Evolutionary conservation across 2,113 vertebrate species (phyloP).

Genomic region (Rhinoptilus africanus): DNA sequence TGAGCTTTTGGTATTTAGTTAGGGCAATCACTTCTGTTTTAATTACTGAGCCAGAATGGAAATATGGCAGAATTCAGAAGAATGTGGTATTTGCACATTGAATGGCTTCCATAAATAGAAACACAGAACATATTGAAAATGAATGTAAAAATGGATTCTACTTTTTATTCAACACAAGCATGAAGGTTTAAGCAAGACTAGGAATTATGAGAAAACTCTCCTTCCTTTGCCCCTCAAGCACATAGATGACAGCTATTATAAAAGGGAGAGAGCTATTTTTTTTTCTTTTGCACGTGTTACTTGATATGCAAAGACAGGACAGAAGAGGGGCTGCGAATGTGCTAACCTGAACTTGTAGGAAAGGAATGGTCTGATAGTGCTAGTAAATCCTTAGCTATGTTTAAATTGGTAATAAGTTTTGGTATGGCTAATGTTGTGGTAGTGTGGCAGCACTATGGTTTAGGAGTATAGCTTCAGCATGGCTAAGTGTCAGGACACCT

Average conservation of each 20-base stretch:
- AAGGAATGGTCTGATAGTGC: neutral
- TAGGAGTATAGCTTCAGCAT: neutral
- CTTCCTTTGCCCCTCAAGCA: neutral
- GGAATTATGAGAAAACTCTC: neutral
- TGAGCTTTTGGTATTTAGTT: neutral
- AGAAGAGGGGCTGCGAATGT: neutral
- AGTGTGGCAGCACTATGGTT: neutral
- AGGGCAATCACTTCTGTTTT: neutral
- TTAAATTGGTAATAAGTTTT: neutral
- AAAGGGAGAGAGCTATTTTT: neutral
- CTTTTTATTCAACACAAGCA: neutral
- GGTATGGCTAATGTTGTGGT: neutral
- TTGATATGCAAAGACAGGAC: neutral
- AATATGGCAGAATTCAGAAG: neutral
- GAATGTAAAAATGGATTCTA: neutral
- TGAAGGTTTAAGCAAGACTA: neutral
- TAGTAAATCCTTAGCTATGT: neutral
- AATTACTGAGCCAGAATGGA: constrained; percentile 8
- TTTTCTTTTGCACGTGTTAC: neutral
- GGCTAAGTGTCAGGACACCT: neutral
- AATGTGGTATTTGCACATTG: neutral
- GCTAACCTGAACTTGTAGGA: neutral
- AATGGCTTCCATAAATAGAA: constrained; percentile 45
- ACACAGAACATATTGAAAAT: neutral
- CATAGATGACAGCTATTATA: neutral